These are phyloP conservation scores for Chromis chromis DNA, from an alignment of 2,797 vertebrate genomes.

Conservation along the genomic window DNA sequence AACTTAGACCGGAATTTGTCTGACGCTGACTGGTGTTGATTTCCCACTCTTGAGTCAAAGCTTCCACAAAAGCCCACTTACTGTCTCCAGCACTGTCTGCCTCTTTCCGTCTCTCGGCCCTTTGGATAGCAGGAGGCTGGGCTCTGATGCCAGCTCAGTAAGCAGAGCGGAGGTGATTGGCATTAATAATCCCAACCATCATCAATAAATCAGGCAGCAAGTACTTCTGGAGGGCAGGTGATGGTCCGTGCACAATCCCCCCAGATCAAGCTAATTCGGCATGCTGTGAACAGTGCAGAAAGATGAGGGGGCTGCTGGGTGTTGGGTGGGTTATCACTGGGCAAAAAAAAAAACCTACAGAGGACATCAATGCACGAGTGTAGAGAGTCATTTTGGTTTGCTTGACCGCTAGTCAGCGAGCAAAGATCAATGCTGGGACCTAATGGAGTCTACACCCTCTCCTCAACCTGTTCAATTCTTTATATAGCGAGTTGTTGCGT, in stretches of 20 bases:
- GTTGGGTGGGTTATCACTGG: not conserved
- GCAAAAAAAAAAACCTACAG: not conserved
- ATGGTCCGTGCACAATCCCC: conserved; percentile 59
- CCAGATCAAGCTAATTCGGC: conserved; percentile 52
- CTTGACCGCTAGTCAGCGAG: conserved; percentile 7
- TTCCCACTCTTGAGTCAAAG: conserved; percentile 41
- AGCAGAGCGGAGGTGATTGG: conserved; percentile 34
- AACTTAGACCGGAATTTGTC: conserved; percentile 22
- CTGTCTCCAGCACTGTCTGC: conserved; percentile 43
- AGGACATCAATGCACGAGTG: not conserved
- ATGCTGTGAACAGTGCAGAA: conserved; percentile 35
- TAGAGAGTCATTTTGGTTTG: conserved; percentile 21
- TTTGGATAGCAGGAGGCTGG: conserved; percentile 12
- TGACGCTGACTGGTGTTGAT: conserved; percentile 30
- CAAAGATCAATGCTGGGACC: conserved; percentile 18
- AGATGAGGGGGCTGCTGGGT: not conserved
- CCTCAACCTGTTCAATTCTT: conserved; percentile 31
- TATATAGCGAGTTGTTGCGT: conserved; percentile 30
- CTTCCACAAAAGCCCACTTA: conserved; percentile 34
- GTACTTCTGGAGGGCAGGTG: conserved; percentile 60
- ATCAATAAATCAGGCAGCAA: conserved; percentile 74
- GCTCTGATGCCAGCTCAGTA: conserved; percentile 35
- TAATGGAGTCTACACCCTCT: conserved; percentile 25
- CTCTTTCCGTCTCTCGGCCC: conserved; percentile 24
- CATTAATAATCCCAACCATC: conserved; percentile 69